phyloP scores from a whole-genome alignment of 2,113 vertebrate genomes.

The Nycticebus coucang region DNA sequence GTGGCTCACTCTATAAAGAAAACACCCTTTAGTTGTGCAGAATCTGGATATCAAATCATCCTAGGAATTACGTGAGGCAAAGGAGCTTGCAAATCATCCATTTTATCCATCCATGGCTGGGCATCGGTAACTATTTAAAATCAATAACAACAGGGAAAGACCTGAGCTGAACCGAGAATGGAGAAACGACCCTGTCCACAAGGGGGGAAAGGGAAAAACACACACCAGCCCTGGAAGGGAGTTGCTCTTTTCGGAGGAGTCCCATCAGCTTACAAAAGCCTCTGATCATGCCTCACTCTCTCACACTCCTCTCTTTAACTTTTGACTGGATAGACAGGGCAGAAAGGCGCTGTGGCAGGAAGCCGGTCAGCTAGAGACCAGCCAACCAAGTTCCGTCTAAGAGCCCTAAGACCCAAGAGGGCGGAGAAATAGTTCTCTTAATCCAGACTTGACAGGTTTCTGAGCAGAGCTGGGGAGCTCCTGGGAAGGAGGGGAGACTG shows the following conservation, averaged over 20 bases:
- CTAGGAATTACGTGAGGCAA: not conserved
- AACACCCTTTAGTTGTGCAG: not conserved
- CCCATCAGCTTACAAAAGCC: not conserved
- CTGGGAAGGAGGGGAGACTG: not conserved
- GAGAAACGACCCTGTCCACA: not conserved
- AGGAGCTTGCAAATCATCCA: not conserved
- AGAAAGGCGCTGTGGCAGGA: not conserved
- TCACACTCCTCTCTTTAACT: not conserved
- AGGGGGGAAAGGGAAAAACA: not conserved
- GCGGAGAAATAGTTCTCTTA: not conserved
- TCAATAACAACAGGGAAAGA: not conserved
- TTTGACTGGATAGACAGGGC: not conserved
- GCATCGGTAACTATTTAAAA: not conserved
- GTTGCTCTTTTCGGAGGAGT: not conserved
- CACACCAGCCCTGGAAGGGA: not conserved
- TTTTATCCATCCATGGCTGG: not conserved
- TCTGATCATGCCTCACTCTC: not conserved
- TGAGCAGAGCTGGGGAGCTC: not conserved
- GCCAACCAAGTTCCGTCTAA: not conserved
- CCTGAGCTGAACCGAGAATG: not conserved
- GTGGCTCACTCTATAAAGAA: not conserved
- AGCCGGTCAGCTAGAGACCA: not conserved
- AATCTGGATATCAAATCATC: constrained; percentile 20
- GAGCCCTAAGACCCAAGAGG: not conserved
- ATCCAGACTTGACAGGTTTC: not conserved